Evolutionary conservation across 2,797 vertebrate genomes (phyloP).

Genomic region (Pogoniulus pusillus): DNA sequence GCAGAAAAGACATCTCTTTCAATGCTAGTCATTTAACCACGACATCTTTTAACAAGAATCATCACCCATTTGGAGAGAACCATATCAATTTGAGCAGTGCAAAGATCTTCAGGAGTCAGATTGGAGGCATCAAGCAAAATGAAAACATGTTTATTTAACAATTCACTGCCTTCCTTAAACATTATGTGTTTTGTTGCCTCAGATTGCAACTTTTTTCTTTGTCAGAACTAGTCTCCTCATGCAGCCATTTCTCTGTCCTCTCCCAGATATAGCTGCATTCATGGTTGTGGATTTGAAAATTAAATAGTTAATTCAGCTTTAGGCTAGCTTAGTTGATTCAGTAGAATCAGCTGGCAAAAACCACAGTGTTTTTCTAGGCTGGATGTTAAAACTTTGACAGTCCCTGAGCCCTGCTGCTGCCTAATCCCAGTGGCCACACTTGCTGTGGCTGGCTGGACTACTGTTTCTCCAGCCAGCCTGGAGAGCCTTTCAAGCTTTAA

Average conservation of each 20-base stretch:
- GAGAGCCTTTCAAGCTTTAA: not conserved
- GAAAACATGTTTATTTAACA: not conserved
- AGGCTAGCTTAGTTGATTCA: not conserved
- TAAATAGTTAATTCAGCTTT: not conserved
- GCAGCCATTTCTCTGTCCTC: not conserved
- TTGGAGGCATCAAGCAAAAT: not conserved
- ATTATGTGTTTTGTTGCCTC: not conserved
- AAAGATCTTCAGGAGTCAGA: not conserved
- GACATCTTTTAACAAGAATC: not conserved
- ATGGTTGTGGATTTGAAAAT: not conserved
- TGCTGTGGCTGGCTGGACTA: not conserved
- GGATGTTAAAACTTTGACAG: not conserved
- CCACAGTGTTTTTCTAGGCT: not conserved
- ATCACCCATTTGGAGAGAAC: not conserved
- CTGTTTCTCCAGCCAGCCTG: not conserved
- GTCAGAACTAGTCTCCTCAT: not conserved
- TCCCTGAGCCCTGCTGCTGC: not conserved
- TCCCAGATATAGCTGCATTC: not conserved
- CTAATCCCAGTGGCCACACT: accelerated
- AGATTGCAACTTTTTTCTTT: not conserved
- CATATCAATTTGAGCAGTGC: not conserved
- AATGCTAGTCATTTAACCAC: not conserved
- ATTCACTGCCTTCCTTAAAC: not conserved
- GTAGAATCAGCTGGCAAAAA: not conserved
- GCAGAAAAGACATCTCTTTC: not conserved